phyloP scores from a whole-genome alignment of 1,140 invertebrate genomes.

The Drosophila triauraria region DNA sequence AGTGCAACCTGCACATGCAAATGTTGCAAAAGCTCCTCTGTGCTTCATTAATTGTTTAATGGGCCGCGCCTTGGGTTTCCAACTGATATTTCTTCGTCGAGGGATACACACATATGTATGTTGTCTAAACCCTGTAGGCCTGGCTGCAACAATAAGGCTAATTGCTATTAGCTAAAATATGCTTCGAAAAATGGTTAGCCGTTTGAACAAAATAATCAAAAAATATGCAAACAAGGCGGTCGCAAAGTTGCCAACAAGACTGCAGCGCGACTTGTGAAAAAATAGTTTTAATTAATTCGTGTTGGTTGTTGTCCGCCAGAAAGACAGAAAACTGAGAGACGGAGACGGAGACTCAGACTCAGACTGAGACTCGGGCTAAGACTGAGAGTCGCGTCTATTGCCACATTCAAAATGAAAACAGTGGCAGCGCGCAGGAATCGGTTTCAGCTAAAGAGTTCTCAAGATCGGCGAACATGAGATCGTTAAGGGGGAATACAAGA shows the following conservation, averaged over 20 bases:
- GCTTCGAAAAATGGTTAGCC: slow-evolving; percentile 41
- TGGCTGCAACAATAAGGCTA: slow-evolving; percentile 66
- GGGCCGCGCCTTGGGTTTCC: slow-evolving; percentile 60
- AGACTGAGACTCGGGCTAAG: background rate
- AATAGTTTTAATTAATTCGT: slow-evolving; percentile 79
- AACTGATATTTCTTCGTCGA: slow-evolving; percentile 13
- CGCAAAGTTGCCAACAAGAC: slow-evolving; percentile 66
- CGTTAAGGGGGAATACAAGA: slow-evolving; percentile 45
- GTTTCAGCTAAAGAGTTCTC: slow-evolving; percentile 35
- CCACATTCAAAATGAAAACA: slow-evolving; percentile 46
- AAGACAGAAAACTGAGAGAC: slow-evolving; percentile 35
- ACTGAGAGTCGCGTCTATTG: slow-evolving; percentile 45
- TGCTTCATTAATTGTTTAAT: slow-evolving; percentile 80
- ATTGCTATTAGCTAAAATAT: slow-evolving; percentile 74
- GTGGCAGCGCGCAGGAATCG: slow-evolving; percentile 33
- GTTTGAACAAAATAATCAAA: slow-evolving; percentile 68
- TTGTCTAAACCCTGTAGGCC: slow-evolving; percentile 12
- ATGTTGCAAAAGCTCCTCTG: slow-evolving; percentile 42
- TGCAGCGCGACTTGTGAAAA: slow-evolving; percentile 58
- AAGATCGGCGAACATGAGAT: slow-evolving; percentile 46
- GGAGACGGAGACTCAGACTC: background rate
- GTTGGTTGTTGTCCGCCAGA: slow-evolving; percentile 47
- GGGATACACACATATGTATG: slow-evolving; percentile 15
- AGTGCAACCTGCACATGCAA: slow-evolving; percentile 38
- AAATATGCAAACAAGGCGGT: slow-evolving; percentile 77